Evolutionary conservation across 2,113 vertebrate species (phyloP).

Genomic region (Bos javanicus): DNA sequence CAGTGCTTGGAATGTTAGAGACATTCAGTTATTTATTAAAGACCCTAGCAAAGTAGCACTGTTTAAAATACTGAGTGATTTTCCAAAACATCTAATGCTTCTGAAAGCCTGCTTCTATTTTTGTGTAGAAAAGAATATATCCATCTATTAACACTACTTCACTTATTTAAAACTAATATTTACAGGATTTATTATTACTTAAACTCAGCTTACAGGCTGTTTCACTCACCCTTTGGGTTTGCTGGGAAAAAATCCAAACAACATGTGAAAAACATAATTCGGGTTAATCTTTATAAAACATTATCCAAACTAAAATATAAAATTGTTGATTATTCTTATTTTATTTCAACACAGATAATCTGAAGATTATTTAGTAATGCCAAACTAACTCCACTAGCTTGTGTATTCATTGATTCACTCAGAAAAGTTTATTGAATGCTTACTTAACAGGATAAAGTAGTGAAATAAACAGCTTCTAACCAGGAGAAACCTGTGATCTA

Average conservation of each 20-base stretch:
- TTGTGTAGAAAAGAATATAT: not conserved
- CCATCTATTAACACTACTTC: not conserved
- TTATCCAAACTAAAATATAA: not conserved
- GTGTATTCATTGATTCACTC: not conserved
- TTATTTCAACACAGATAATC: not conserved
- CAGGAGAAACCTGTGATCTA: not conserved
- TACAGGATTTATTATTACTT: slow-evolving; percentile 21
- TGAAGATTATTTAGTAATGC: slow-evolving; percentile 8
- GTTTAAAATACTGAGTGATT: not conserved
- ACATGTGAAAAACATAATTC: slow-evolving; percentile 2
- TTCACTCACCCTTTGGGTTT: not conserved
- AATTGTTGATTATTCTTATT: not conserved
- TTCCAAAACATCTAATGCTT: not conserved
- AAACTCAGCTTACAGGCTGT: not conserved
- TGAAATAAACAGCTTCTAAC: not conserved
- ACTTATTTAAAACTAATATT: not conserved
- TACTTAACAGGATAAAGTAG: not conserved
- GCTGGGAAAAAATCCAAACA: not conserved
- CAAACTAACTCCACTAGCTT: not conserved
- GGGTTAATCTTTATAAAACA: not conserved
- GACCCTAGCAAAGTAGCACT: not conserved
- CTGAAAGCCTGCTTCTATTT: not conserved
- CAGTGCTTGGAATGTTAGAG: not conserved
- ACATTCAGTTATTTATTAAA: slow-evolving; percentile 26
- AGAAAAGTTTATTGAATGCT: slow-evolving; percentile 18